Percentiles rank a stretch among this genome's conserved stretches.
phyloP scores from a whole-genome alignment of 2,888 invertebrate genomes.

The Endomychus coccineus region DNA sequence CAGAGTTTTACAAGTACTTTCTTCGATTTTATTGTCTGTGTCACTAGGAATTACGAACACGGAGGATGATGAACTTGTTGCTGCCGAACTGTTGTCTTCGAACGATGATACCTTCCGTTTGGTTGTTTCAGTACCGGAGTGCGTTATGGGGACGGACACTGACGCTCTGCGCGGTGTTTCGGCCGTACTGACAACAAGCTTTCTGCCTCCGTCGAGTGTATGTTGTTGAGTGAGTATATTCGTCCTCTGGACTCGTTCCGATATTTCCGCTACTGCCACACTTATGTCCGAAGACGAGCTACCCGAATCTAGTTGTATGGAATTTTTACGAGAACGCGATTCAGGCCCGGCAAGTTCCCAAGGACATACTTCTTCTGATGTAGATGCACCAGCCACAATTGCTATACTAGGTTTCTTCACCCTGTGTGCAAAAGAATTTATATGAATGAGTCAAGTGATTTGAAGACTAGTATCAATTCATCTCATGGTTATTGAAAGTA shows the following conservation, averaged over 20 bases:
- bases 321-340: conserved; percentile 53
- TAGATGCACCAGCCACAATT: conserved; percentile 40
- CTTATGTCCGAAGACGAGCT: conserved; percentile 72
- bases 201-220: conserved; percentile 55
- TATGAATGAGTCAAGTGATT: background rate
- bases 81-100: conserved; percentile 39
- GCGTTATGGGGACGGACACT: conserved; percentile 42
- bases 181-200: conserved; percentile 37
- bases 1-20: conserved; percentile 37
- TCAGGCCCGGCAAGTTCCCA: conserved; percentile 45
- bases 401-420: conserved; percentile 42
- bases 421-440: conserved; percentile 23
- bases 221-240: conserved; percentile 59
- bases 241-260: conserved; percentile 47
- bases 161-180: conserved; percentile 41
- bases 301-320: conserved; percentile 59
- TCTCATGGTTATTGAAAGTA: too few relatives aligned
- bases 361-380: conserved; percentile 53
- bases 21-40: conserved; percentile 25
- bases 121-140: conserved; percentile 34
- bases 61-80: conserved; percentile 25
- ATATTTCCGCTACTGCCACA: conserved; percentile 40
- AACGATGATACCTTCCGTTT: conserved; percentile 43
- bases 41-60: conserved; percentile 26
- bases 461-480: too few relatives aligned